Conservation (phyloP, 2,888 invertebrate genomes). For the Aplocera efformata region DNA sequence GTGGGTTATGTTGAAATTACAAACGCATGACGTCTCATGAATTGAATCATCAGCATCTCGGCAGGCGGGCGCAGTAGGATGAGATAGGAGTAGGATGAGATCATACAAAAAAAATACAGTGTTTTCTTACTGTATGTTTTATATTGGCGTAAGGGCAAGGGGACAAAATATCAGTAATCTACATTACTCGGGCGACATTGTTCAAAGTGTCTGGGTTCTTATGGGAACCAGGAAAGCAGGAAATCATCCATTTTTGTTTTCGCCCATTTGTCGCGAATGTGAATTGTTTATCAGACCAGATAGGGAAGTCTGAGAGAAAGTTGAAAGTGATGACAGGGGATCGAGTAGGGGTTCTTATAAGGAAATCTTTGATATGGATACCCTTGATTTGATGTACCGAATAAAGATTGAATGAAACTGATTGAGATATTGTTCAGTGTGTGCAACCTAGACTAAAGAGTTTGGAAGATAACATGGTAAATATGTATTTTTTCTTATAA, state of each 20-base stretch:
- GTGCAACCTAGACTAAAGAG: too few species aligned
- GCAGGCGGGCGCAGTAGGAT: background rate
- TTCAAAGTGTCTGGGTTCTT: slow-evolving; percentile 12
- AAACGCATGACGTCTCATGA: too few species aligned
- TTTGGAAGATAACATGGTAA: too few species aligned
- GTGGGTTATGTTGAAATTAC: too few species aligned
- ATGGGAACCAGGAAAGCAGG: slow-evolving; percentile 6
- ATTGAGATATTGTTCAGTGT: slow-evolving; percentile 1
- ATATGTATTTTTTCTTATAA: too few species aligned
- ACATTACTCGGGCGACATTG: slow-evolving; percentile 28
- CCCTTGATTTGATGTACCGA: slow-evolving; percentile 14
- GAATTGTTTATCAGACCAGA: slow-evolving; percentile 17
- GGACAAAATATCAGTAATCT: slow-evolving; percentile 37
- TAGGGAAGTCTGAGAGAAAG: background rate
- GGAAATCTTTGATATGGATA: slow-evolving; percentile 5
- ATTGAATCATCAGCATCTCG: too few species aligned
- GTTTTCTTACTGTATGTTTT: slow-evolving; percentile 3
- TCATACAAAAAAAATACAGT: background rate
- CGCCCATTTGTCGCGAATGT: slow-evolving; percentile 18
- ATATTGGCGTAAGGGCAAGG: slow-evolving; percentile 7
- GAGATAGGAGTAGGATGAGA: too few species aligned
- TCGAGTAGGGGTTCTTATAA: slow-evolving; percentile 10
- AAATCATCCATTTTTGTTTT: slow-evolving; percentile 24
- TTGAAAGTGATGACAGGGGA: slow-evolving; percentile 16
- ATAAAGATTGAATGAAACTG: slow-evolving; percentile 16